phyloP scores from a whole-genome alignment of 1,140 invertebrate genomes.

The Solenopsis invicta region DNA sequence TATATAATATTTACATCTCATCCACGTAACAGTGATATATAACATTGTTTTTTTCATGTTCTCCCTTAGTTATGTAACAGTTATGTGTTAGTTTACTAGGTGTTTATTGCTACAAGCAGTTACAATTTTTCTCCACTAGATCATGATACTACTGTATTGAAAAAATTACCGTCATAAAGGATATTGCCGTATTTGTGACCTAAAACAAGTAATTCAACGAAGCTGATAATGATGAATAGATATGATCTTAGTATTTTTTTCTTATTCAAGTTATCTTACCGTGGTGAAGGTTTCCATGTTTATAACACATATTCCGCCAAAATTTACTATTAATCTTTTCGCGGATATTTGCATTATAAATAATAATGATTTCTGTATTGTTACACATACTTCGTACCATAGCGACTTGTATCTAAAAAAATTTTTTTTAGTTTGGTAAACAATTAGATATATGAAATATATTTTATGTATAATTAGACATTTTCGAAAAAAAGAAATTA shows the following conservation, averaged over 20 bases:
- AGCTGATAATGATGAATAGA: neutral
- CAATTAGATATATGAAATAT: too few species aligned
- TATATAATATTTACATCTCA: too few species aligned
- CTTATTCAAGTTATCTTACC: neutral
- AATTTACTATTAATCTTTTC: neutral
- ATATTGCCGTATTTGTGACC: neutral
- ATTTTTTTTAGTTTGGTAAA: neutral
- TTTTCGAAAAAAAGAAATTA: too few species aligned
- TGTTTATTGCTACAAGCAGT: neutral
- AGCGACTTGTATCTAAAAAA: neutral
- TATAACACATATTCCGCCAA: neutral
- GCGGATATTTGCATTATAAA: conserved; percentile 2
- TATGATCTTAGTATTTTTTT: neutral
- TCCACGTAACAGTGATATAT: too few species aligned
- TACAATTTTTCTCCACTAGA: neutral
- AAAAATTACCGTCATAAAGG: neutral
- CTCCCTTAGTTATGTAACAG: too few species aligned
- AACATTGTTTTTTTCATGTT: too few species aligned
- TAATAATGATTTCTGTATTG: neutral
- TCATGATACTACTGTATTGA: neutral
- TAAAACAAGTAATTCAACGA: conserved; percentile 14
- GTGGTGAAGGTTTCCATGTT: neutral
- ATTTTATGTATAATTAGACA: too few species aligned
- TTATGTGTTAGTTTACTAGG: too few species aligned
- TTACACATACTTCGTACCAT: neutral